A percentile compares a stretch with the other conserved stretches of the same genome.
Conservation (phyloP, 2,113 vertebrate species). For the Peromyscus leucopus region DNA sequence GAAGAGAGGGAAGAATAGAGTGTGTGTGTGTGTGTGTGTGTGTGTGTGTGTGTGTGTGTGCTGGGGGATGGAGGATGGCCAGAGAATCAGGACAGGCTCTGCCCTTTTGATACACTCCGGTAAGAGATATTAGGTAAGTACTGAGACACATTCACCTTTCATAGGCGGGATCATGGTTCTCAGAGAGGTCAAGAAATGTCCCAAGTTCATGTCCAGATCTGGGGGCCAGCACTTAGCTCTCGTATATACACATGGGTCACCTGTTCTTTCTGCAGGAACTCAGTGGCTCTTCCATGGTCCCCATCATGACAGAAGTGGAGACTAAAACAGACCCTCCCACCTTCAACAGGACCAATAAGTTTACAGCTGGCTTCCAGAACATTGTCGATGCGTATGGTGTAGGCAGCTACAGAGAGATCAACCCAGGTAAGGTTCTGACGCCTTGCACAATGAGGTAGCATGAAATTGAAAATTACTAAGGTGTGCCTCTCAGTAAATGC, state of each 20-base stretch:
- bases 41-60: background rate
- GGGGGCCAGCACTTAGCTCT: rapidly evolving
- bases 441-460: background rate
- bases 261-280: constrained; percentile 88
- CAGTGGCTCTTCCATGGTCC: constrained; percentile 95
- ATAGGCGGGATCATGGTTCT: background rate
- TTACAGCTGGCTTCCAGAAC: constrained; percentile 98
- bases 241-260: background rate
- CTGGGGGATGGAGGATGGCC: background rate
- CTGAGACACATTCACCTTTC: background rate
- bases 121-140: background rate
- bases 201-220: background rate
- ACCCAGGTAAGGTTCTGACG: constrained; percentile 90
- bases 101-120: background rate
- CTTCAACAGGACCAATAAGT: constrained; percentile 98
- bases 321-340: constrained; percentile 96
- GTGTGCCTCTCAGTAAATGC: background rate
- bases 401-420: constrained; percentile 96
- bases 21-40: background rate
- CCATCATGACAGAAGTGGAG: constrained; percentile 95
- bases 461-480: background rate
- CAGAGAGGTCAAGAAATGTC: background rate
- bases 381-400: constrained; percentile 98
- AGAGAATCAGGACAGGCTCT: background rate
- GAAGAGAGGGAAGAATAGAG: background rate